phyloP scores from a whole-genome alignment of 1,140 invertebrate species.

The Drosophila tsacasi region DNA sequence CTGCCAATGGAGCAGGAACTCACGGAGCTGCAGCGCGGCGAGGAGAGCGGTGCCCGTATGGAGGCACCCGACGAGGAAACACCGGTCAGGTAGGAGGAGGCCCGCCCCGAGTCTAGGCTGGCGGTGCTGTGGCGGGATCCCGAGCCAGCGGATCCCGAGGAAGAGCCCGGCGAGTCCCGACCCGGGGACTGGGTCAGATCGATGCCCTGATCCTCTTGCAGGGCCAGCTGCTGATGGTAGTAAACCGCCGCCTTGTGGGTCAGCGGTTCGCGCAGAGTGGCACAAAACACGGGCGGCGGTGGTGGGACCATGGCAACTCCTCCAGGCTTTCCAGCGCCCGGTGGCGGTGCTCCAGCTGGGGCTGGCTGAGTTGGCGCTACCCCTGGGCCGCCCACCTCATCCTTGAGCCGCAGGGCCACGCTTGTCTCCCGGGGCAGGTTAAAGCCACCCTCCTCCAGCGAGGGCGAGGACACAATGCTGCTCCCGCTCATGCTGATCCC shows the following conservation, averaged over 20 bases:
- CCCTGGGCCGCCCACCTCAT: slow-evolving; percentile 48
- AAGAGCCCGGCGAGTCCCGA: slow-evolving; percentile 94
- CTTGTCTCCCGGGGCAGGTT: slow-evolving; percentile 82
- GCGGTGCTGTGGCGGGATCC: slow-evolving; percentile 95
- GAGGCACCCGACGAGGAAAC: slow-evolving; percentile 85
- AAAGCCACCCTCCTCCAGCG: slow-evolving; percentile 84
- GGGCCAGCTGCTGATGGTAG: slow-evolving; percentile 90
- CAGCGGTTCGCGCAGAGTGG: slow-evolving; percentile 86
- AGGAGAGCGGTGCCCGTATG: slow-evolving; percentile 84
- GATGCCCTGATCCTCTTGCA: slow-evolving; percentile 90
- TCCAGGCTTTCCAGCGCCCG: slow-evolving; percentile 53
- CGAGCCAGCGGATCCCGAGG: slow-evolving; percentile 91
- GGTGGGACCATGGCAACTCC: slow-evolving; percentile 74
- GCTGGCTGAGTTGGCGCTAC: slow-evolving; percentile 20
- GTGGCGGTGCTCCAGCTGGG: slow-evolving; percentile 24
- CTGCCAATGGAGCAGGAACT: slow-evolving; percentile 92
- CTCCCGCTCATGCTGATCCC: slow-evolving; percentile 81
- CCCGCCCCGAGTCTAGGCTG: slow-evolving; percentile 95
- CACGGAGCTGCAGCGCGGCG: slow-evolving; percentile 88
- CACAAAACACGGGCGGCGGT: slow-evolving; percentile 75
- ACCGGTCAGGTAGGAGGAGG: slow-evolving; percentile 88
- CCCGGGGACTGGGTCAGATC: slow-evolving; percentile 93
- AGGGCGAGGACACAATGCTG: slow-evolving; percentile 85
- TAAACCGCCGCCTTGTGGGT: slow-evolving; percentile 90
- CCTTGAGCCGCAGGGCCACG: slow-evolving; percentile 80